Conservation (phyloP, 2,113 vertebrate species). For the Colossoma macropomum region DNA sequence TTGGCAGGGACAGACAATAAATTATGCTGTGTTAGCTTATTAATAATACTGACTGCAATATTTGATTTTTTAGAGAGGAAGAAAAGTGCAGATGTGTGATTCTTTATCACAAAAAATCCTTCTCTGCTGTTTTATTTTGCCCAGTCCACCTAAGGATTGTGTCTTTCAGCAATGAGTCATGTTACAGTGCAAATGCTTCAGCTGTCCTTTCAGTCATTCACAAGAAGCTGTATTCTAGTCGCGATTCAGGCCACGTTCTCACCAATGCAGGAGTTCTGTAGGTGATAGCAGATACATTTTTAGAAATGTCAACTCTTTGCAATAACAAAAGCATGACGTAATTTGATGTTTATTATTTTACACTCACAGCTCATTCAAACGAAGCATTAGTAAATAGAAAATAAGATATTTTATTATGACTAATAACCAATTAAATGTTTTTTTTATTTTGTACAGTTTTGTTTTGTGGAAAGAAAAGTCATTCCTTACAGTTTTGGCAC, state of each 20-base stretch:
- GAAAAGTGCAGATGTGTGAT: not conserved
- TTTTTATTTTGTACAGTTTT: too few species aligned
- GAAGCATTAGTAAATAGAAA: too few species aligned
- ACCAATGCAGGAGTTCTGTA: not conserved
- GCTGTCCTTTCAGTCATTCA: constrained; percentile 9
- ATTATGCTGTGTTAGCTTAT: constrained; percentile 4
- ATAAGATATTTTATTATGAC: too few species aligned
- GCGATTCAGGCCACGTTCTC: not conserved
- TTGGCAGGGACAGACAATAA: constrained; percentile 12
- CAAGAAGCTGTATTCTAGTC: not conserved
- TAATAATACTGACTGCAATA: constrained; percentile 23
- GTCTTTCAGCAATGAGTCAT: constrained; percentile 3
- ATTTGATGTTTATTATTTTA: too few species aligned
- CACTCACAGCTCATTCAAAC: too few species aligned
- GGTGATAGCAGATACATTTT: not conserved
- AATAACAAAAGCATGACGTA: too few species aligned
- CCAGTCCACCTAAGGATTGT: not conserved
- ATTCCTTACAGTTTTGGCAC: too few species aligned
- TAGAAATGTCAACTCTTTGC: not conserved
- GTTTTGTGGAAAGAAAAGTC: too few species aligned
- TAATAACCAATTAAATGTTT: too few species aligned
- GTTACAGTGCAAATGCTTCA: not conserved
- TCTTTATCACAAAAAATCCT: not conserved
- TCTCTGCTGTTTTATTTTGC: not conserved
- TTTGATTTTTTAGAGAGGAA: constrained; percentile 15